Conservation (phyloP, 2,797 vertebrate genomes). For the Onychomys leucogaster region DNA sequence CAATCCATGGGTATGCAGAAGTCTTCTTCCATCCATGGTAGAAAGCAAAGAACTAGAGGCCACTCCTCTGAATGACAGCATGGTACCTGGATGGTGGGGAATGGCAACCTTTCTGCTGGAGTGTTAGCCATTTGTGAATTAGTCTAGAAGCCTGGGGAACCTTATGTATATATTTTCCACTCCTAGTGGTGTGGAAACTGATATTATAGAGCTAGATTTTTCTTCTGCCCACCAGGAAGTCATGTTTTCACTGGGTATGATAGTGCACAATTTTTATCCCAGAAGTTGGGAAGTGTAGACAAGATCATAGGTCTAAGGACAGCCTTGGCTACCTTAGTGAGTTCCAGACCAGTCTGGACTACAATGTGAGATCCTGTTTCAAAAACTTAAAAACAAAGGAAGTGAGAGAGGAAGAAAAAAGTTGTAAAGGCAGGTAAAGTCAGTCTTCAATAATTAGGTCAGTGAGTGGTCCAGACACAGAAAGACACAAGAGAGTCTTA, state of each 20-base stretch:
- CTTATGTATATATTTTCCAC: background rate
- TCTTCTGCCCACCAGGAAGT: background rate
- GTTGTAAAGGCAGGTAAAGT: conserved; percentile 38
- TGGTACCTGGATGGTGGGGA: background rate
- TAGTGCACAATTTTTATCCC: background rate
- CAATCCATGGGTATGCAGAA: background rate
- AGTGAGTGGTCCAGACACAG: background rate
- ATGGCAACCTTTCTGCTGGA: background rate
- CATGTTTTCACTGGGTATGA: background rate
- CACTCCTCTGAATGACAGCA: too few relatives aligned
- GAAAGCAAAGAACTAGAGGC: background rate
- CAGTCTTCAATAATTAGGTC: background rate
- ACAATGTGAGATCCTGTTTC: background rate
- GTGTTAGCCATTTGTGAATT: background rate
- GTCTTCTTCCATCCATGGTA: background rate
- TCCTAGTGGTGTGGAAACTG: background rate
- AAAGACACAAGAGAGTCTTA: background rate
- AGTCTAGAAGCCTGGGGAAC: background rate
- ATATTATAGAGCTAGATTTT: background rate
- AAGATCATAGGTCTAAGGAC: background rate
- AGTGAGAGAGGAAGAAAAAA: background rate
- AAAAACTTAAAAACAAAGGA: background rate
- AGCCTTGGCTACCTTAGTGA: background rate
- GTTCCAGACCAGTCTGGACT: background rate
- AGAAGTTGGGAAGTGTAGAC: background rate